Base-by-base conservation (phyloP, 2,797 vertebrate species). In the Buceros bicornis region DNA sequence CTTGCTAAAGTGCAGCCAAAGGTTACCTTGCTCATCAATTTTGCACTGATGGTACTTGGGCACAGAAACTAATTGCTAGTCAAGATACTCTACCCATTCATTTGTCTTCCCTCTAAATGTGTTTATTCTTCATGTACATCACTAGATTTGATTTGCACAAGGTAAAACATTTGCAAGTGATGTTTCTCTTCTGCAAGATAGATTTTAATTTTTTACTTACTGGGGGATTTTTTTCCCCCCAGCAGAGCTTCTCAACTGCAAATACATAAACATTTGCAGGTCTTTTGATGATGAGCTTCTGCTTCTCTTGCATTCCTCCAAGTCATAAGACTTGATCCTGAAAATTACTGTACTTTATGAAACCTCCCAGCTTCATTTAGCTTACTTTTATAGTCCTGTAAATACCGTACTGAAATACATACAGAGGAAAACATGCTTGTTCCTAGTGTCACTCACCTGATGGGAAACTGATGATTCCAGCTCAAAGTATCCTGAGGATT, bases 111-210 rank as follows among this genome's bases (percentile, higher is more conserved):
- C 73, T 90, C 83, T 96, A 94, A 95, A 96, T 82, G 77, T 97
- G 95, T 97, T 96, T 97, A 95, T 96, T 97, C 97, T 93, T 95
- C 95, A 95, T 88, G 72, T 96, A 94, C 95, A 89, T 95, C 92
- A 89, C 95, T 97, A 89, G 96, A 97, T 98, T 97, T 97, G 96
- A 97, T 97, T 98, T 97, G 91, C 91, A 96, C 33, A 22, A 95
- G 97, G 90, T 96, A 94, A 96, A 98, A 97, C 94, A 83, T 95
- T 97, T 97, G 87, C 76, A 21, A 96, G 96, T 91, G 95, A 93
- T 91, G 95, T 95, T 96, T 95, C 94, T 70, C 57, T 93, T 80
- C 91, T 81, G 64, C 89, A 81, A 89, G 90, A 97, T 79, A 97
- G 82, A 77, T 93, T 96, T 94, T 84, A 67, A 84, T 94, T 94